phyloP scores from a whole-genome alignment of 2,888 invertebrate genomes.

The Pandemis corylana region DNA sequence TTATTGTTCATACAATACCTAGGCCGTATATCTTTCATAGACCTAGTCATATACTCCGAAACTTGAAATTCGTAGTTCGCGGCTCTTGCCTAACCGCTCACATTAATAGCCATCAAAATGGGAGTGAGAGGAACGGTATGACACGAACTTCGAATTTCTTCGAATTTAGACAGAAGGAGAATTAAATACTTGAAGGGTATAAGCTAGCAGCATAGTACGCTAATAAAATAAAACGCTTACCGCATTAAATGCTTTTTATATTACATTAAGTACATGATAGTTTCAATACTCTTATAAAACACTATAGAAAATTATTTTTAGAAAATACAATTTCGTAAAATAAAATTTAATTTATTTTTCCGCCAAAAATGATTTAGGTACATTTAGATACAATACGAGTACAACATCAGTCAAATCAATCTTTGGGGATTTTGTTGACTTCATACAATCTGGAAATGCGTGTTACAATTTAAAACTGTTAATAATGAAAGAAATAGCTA shows the following conservation, averaged over 20 bases:
- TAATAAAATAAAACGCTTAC: constrained; percentile 21
- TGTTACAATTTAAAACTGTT: neutral
- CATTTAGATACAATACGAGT: neutral
- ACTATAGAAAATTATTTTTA: constrained; percentile 11
- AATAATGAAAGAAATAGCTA: neutral
- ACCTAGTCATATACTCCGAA: too few species aligned
- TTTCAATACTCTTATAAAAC: constrained; percentile 28
- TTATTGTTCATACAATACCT: too few species aligned
- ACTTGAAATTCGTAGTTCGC: too few species aligned
- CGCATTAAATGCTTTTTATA: constrained; percentile 32
- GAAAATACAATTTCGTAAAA: constrained; percentile 28
- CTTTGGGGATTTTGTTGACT: constrained; percentile 31
- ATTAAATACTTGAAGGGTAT: too few species aligned
- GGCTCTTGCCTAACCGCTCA: too few species aligned
- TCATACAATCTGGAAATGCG: constrained; percentile 19
- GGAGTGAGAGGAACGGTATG: too few species aligned
- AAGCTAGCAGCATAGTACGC: neutral
- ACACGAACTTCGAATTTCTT: too few species aligned
- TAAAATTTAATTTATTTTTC: constrained; percentile 1
- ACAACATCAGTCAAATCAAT: constrained; percentile 26
- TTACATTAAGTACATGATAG: constrained; percentile 20
- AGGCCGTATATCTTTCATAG: too few species aligned
- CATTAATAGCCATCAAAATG: too few species aligned
- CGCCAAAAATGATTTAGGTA: neutral
- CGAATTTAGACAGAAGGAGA: too few species aligned